Base-by-base conservation (phyloP, 2,797 vertebrate species). In the Coregonus sp. region DNA sequence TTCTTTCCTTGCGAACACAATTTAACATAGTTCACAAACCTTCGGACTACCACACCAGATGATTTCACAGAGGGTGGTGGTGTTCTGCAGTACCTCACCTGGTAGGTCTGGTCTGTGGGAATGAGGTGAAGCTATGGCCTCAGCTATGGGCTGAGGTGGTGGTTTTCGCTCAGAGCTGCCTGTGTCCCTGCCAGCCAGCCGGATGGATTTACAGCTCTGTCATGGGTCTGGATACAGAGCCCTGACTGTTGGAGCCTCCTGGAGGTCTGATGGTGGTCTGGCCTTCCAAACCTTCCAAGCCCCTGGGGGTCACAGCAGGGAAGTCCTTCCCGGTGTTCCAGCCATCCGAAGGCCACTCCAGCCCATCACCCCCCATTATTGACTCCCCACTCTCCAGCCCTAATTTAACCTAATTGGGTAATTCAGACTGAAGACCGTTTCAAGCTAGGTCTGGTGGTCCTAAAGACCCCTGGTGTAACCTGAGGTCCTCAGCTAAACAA, bases 371-470 rank as follows among this genome's bases (percentile, higher is more conserved):
- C 61, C 25, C 61, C 40, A 47, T 47, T 76, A 29, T 35, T 61
- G 67, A 69, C 87, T 88, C 86, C 73, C 70, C 76, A 73, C 86
- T 88, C 82, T 88, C 83, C 80, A 84, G 80, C 81, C 35, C 75
- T 74, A 76, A 80, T 90, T 87, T 80, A 75, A 75, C 75, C 88
- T 91, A 91, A 94, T 91, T 90, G 89, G 89, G 91, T 94, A 93
- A 95, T 93, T 93, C 81, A 75, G 65, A 88, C 80, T 78, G 86
- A 85, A 59, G 78, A 88, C 83, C 85, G 82, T 91, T 90, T 75
- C 63, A 80, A 80, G 75, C 88, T 78, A 68, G 74, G 85, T 76
- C 81, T 79, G 70, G 80, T 81, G 78, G 79, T 83, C 82, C 63
- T 70, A 25, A 2, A 74, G 86, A 76, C 76, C 4, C 82, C 73